Evolutionary conservation across 2,113 vertebrate genomes (phyloP).

Genomic region (Numida meleagris): DNA sequence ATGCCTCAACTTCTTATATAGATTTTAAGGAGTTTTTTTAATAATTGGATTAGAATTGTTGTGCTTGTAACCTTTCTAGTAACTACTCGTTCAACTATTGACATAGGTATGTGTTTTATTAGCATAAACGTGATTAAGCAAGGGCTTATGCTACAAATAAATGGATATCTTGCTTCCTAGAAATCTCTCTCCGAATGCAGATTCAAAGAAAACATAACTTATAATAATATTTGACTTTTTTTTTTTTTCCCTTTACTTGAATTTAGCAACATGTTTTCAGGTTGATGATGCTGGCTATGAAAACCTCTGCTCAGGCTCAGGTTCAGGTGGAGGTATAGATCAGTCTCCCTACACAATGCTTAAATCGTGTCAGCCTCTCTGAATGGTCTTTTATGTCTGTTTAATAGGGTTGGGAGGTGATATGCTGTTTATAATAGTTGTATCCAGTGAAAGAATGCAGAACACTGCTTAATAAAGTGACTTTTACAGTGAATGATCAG

Average conservation of each 20-base stretch:
- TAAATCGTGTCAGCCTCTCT: background rate
- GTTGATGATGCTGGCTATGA: background rate
- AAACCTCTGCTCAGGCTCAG: accelerated
- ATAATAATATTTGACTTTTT: conserved; percentile 34
- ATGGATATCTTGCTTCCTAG: background rate
- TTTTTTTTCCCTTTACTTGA: background rate
- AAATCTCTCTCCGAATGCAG: background rate
- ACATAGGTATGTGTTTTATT: background rate
- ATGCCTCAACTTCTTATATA: conserved; percentile 22
- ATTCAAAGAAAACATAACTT: conserved; percentile 22
- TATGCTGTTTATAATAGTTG: background rate
- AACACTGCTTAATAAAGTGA: background rate
- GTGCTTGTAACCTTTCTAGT: conserved; percentile 42
- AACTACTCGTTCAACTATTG: conserved; percentile 21
- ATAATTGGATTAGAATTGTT: conserved; percentile 51
- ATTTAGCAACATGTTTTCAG: background rate
- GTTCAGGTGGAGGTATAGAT: background rate
- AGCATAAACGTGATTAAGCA: background rate
- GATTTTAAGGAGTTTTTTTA: conserved; percentile 22
- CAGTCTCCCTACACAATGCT: background rate
- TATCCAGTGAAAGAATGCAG: background rate
- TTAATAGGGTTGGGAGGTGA: background rate
- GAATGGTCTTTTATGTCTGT: background rate
- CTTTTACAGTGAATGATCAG: background rate
- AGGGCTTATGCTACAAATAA: background rate